Percentiles rank a stretch among this genome's conserved stretches.
Conservation (phyloP, 2,113 vertebrate genomes). For the Neotoma lepida region DNA sequence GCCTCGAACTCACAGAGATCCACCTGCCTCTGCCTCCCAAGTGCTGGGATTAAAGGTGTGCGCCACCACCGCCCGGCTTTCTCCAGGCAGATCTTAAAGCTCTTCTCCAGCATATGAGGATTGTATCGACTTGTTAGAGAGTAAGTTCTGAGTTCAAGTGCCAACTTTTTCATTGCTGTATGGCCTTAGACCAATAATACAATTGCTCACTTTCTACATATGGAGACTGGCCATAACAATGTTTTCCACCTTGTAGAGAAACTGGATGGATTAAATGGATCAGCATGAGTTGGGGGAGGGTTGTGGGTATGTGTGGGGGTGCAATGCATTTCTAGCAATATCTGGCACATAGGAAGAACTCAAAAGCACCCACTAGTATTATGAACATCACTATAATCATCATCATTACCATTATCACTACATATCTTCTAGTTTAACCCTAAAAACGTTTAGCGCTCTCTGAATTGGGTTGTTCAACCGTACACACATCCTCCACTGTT, state of each 20-base stretch:
- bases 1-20: no score
- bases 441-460: constrained; percentile 54
- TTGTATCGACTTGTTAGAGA: not conserved
- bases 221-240: not conserved
- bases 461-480: constrained; percentile 17
- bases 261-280: constrained; percentile 39
- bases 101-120: not conserved
- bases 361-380: not conserved
- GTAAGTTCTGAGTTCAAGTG: not conserved
- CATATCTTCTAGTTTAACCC: constrained; percentile 40
- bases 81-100: not conserved
- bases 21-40: no score
- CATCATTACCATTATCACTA: constrained; percentile 12
- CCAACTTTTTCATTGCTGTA: not conserved
- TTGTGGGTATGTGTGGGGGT: not conserved
- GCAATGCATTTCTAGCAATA: constrained; percentile 34
- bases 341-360: constrained; percentile 10
- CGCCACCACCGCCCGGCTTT: no score
- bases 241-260: not conserved
- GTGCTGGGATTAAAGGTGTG: no score
- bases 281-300: not conserved
- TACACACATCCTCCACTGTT: not conserved
- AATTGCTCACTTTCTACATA: constrained; percentile 27
- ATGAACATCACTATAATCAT: not conserved
- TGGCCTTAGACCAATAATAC: constrained; percentile 28